Percentiles rank a stretch among this genome's conserved stretches.
Evolutionary conservation across 1,140 invertebrate genomes (phyloP).

Genomic region (Camponotus floridanus): DNA sequence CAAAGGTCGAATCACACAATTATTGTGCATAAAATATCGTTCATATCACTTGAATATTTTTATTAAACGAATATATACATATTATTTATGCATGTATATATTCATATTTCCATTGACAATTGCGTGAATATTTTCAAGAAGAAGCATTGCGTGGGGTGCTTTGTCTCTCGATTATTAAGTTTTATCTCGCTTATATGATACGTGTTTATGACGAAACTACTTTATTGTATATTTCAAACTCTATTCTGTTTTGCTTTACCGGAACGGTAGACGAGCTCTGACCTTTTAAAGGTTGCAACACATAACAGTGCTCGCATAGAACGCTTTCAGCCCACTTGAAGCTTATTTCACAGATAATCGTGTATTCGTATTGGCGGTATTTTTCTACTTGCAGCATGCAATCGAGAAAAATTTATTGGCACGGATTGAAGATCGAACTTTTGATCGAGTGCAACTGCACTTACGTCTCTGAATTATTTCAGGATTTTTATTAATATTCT

Average conservation of each 20-base stretch:
- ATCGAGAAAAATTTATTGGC: not conserved
- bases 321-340: not conserved
- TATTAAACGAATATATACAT: no score
- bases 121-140: no score
- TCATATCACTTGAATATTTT: no score
- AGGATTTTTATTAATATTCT: not conserved
- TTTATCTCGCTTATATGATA: no score
- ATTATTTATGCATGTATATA: no score
- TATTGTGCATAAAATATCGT: no score
- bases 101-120: no score
- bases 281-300: conserved; percentile 1
- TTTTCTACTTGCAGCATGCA: not conserved
- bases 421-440: not conserved
- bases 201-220: not conserved
- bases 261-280: not conserved
- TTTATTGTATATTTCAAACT: not conserved
- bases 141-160: no score
- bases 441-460: not conserved
- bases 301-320: not conserved
- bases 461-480: not conserved
- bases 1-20: not conserved
- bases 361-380: not conserved
- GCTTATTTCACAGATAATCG: not conserved
- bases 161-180: no score
- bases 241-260: no score